Evolutionary conservation across 2,888 invertebrate species (phyloP).

Genomic region (Lamellibrachia columna): DNA sequence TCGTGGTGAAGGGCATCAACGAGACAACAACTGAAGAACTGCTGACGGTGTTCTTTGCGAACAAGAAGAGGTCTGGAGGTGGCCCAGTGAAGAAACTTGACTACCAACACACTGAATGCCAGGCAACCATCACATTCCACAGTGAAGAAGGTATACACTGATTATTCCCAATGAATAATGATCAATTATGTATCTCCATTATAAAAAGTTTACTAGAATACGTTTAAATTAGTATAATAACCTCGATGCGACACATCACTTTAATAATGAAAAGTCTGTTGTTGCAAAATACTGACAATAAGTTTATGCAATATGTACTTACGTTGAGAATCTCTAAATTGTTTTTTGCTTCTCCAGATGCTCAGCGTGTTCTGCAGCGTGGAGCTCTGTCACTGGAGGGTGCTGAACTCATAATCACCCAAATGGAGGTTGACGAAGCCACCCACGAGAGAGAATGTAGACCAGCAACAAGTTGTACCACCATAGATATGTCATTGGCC

Average conservation of each 20-base stretch:
- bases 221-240: background rate
- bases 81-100: background rate
- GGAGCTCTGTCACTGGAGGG: background rate
- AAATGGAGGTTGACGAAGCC: background rate
- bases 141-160: background rate
- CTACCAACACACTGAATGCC: background rate
- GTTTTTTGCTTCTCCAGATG: background rate
- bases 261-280: too few relatives aligned
- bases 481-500: background rate
- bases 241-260: too few relatives aligned
- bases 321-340: background rate
- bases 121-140: conserved; percentile 4
- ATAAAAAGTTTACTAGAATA: too few relatives aligned
- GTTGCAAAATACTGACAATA: too few relatives aligned
- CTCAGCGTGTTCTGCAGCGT: background rate
- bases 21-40: background rate
- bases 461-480: background rate
- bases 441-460: background rate
- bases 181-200: background rate
- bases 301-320: too few relatives aligned
- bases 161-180: background rate
- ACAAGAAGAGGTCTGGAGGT: background rate
- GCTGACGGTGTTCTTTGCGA: background rate
- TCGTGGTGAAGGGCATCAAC: background rate
- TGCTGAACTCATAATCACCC: background rate